Base-by-base conservation (phyloP, 2,888 invertebrate genomes). In the Nesidiocoris tenuis region DNA sequence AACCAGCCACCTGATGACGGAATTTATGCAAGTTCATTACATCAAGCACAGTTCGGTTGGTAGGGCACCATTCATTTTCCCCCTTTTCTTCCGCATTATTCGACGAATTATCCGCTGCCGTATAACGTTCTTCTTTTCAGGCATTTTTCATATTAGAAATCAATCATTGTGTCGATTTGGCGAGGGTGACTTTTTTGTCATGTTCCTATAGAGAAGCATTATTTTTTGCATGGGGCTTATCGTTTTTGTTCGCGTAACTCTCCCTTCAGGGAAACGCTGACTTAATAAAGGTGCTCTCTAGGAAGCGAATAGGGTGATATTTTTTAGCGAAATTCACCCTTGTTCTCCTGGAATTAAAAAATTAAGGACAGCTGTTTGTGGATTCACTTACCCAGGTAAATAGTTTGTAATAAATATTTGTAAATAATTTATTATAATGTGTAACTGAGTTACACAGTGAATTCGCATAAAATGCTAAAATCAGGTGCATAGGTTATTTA, bases 1-100 rank as follows among this genome's bases (percentile, higher is more conserved):
- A 18, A 39, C 2, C 55, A 72, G 54, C 72, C 75, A 75, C 75
- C 75, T 75, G 75, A 75, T 75, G 75, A 70, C 68, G 75, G 75
- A 75, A 75, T 75, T 75, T 67, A 68, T 75, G 75, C 75, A 75
- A 75, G 68, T 75, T 75, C 75, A 75, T 75, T 75, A 75, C 75
- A 65, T 75, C 68, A 75, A 67, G 23, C 75, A 75, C 75, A 75
- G 75, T 68, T 75, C 75, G 75, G 61, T 75, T n/a, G 65, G 61
- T 68, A 23, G 21, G 57, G 57, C 66, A 67, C 39, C 66, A 23
- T 67, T 61, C 66, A 22, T 17, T 25, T 21, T 12, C 59, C 56
- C 55, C 25, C 56, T 56, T 39, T 39, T 39, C 39, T 12, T 3
- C 39, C 39, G 39, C 12, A 39, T 39, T 39, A 39, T 12, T 39